Base-by-base conservation (phyloP, 2,113 vertebrate genomes). In the Chlorodrepanis virens region DNA sequence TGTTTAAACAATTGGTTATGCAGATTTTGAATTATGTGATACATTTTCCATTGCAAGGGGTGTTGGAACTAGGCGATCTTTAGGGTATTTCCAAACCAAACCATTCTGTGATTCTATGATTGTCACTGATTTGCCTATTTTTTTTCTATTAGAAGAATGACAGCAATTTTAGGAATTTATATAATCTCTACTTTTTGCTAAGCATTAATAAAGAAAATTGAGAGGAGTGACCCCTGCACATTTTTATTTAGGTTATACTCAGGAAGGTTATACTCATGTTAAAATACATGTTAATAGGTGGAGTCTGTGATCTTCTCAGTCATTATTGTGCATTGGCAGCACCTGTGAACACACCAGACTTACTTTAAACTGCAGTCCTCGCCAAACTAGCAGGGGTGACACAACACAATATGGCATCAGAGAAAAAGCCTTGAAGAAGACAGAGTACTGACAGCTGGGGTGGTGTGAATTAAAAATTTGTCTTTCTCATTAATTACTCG, bases 231-330 rank as follows among this genome's bases (percentile, higher is more conserved):
- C 9, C 6, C 18, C 11, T 53, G 21, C 35, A 23, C 2, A 9
- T 72, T 85, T 68, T 67, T 8, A 14, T 52, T 50, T 8, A 21
- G 15, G 7, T 42, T 78, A 28, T 27, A 31, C 5, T 37, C n/a
- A 69, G 11, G 21, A 78, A 29, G 17, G 9, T 57, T 57, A 24
- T 35, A 35, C 33, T 24, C 1, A 11, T 59, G 9, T 52, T 18
- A 89, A 87, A 69, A 31, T 10, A 4, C 0, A 0, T 25, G 4
- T n/a, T 60, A 37, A 21, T 14, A 39, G 6, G 6, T 5, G 23
- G 24, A n/a, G 3, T 9, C 33, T 39, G 10, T 45, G 37, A 63
- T 7, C 18, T 71, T 14, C n/a, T 82, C 28, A 57, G 37, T 22
- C 28, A 6, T 37, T 44, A 39, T 2, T 0, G 0, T 27, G 20